These are phyloP conservation scores for Lymantria dispar DNA, from an alignment of 2,888 invertebrate genomes.

Conservation along the genomic window DNA sequence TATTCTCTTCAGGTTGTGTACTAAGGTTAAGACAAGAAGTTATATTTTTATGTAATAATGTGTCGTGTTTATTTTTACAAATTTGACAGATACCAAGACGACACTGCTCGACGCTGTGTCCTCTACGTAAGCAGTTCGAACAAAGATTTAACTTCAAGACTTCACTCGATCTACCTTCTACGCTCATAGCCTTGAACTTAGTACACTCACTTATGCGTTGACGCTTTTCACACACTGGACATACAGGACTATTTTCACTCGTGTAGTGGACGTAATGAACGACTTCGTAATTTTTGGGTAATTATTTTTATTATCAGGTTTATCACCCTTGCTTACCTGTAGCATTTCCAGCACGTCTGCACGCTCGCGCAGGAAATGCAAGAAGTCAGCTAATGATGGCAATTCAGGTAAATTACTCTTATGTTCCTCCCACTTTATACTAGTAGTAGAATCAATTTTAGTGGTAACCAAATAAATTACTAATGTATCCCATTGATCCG, in stretches of 20 bases:
- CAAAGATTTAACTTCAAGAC: neutral
- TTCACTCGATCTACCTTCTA: neutral
- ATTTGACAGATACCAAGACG: neutral
- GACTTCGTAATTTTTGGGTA: too few relatives aligned
- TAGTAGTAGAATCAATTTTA: slow-evolving; percentile 21
- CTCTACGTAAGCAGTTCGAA: neutral
- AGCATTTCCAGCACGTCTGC: too few relatives aligned
- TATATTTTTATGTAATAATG: neutral
- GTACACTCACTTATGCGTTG: neutral
- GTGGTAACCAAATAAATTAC: slow-evolving; percentile 2
- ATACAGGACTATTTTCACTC: too few relatives aligned
- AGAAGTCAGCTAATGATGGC: too few relatives aligned
- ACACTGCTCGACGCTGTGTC: neutral
- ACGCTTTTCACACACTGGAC: too few relatives aligned
- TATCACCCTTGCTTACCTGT: too few relatives aligned
- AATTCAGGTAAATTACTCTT: too few relatives aligned
- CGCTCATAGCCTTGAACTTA: neutral
- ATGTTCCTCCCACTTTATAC: slow-evolving; percentile 31
- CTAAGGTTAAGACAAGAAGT: neutral
- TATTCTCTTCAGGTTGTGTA: too few relatives aligned
- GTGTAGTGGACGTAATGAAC: too few relatives aligned
- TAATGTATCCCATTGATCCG: slow-evolving; percentile 2
- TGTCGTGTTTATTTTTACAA: neutral
- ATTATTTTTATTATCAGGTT: too few relatives aligned
- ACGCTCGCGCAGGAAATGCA: too few relatives aligned